Evolutionary conservation across 2,888 invertebrate genomes (phyloP).

Genomic region (Eurois occulta): DNA sequence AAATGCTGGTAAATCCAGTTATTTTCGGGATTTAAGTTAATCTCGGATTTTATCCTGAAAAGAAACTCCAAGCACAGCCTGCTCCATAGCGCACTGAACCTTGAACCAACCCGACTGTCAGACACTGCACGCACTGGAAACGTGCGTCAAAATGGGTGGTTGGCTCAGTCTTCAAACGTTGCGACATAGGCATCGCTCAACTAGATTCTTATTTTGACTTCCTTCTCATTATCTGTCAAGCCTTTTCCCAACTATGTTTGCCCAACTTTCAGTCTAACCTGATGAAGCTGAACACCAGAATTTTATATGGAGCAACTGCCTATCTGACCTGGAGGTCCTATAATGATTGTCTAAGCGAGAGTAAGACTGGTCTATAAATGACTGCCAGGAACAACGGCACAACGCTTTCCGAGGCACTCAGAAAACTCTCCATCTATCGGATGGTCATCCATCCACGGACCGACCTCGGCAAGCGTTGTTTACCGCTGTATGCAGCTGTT

Average conservation of each 20-base stretch:
- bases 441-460: not conserved
- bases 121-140: no score
- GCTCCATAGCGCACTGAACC: no score
- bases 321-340: no score
- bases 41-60: no score
- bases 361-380: not conserved
- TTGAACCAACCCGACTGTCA: no score
- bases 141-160: no score
- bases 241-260: not conserved
- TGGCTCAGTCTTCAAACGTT: not conserved
- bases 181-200: not conserved
- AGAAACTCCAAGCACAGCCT: no score
- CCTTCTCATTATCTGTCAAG: not conserved
- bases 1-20: not conserved
- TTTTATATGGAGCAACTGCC: not conserved
- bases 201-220: not conserved
- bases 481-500: not conserved
- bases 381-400: not conserved
- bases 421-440: not conserved
- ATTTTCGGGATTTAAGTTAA: not conserved
- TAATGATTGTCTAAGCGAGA: not conserved
- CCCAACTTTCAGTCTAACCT: not conserved
- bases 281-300: no score
- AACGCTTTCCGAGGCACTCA: not conserved
- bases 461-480: not conserved